These are phyloP conservation scores for Xanthorhoe designata DNA, from an alignment of 2,888 invertebrate genomes.

Conservation along the genomic window DNA sequence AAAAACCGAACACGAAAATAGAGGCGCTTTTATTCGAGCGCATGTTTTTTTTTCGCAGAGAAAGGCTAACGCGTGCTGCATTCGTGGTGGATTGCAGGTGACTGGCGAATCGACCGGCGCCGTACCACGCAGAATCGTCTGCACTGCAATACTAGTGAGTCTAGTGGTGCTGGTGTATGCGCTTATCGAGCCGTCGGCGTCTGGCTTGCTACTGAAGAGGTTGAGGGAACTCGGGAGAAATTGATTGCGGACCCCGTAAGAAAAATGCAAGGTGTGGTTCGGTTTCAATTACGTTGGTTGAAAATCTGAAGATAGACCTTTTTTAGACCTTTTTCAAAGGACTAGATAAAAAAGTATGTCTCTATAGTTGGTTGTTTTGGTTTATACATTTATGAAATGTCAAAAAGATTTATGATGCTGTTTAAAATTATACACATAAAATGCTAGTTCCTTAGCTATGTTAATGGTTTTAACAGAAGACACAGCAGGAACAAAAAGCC, in stretches of 20 bases:
- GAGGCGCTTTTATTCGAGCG: conserved; percentile 36
- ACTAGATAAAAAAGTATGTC: too few species aligned
- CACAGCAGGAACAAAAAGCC: background rate
- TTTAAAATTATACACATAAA: too few species aligned
- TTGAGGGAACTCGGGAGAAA: conserved; percentile 13
- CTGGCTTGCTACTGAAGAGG: conserved; percentile 27
- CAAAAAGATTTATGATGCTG: too few species aligned
- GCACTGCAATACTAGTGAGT: conserved; percentile 48
- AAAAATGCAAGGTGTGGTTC: background rate
- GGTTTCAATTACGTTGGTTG: background rate
- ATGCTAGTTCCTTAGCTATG: too few species aligned
- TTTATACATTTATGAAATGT: too few species aligned
- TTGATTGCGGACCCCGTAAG: background rate
- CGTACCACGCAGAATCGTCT: conserved; percentile 45
- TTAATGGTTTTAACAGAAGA: too few species aligned
- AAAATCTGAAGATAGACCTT: background rate
- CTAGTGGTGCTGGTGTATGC: conserved; percentile 50
- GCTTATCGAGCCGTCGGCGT: conserved; percentile 58
- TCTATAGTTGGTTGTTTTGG: too few species aligned
- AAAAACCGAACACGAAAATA: background rate
- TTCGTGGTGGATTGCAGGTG: conserved; percentile 70
- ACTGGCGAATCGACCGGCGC: conserved; percentile 58
- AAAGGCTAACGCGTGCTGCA: conserved; percentile 59
- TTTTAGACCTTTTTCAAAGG: background rate
- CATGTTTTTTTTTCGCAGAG: conserved; percentile 31